Evolutionary conservation across 1,140 invertebrate species (phyloP).

Genomic region (Hyles vespertilio): DNA sequence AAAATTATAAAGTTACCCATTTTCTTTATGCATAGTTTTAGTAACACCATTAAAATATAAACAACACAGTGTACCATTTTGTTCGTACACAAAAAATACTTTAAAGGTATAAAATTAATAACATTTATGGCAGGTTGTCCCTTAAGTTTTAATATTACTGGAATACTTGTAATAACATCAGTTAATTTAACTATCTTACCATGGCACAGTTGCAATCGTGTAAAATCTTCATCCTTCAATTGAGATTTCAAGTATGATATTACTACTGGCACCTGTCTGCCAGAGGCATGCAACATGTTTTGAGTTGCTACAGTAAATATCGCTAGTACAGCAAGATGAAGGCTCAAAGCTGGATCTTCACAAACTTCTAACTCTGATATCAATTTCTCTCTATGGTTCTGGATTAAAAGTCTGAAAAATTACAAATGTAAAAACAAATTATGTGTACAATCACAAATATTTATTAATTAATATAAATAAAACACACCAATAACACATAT

Average conservation of each 20-base stretch:
- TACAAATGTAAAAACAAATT: constrained; percentile 7
- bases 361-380: constrained; percentile 84
- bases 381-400: constrained; percentile 88
- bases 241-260: constrained; percentile 83
- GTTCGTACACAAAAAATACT: no score
- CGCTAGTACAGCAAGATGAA: constrained; percentile 88
- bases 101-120: no score
- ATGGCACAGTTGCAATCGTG: constrained; percentile 83
- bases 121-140: no score
- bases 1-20: no score
- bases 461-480: no score
- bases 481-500: no score
- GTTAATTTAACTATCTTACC: constrained; percentile 75
- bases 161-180: neutral
- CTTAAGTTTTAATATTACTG: no score
- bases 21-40: no score
- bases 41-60: no score
- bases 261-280: constrained; percentile 91
- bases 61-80: no score
- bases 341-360: constrained; percentile 86
- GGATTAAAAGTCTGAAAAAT: constrained; percentile 76
- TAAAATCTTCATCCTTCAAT: constrained; percentile 79
- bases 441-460: neutral
- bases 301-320: constrained; percentile 89
- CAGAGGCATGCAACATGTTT: constrained; percentile 91